A percentile compares a stretch with the other conserved stretches of the same genome.
These are phyloP conservation scores for Rhopalosiphum maidis DNA, from an alignment of 1,140 invertebrate species.

Conservation along the genomic window DNA sequence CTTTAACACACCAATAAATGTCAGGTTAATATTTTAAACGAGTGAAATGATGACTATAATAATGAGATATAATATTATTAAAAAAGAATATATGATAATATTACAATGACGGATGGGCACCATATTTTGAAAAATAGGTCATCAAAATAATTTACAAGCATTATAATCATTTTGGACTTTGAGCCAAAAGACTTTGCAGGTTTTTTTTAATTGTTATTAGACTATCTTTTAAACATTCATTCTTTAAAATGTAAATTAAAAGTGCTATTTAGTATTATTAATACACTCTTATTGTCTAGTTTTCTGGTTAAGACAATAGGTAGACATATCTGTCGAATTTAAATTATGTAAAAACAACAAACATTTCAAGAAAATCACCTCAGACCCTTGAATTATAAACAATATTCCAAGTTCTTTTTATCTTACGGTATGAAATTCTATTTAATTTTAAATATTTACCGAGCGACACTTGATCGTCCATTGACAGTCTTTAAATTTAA, in stretches of 20 bases:
- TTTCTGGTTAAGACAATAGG: neutral
- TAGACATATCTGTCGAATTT: neutral
- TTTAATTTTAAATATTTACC: neutral
- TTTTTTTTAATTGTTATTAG: neutral
- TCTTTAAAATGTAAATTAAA: neutral
- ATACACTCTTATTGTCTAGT: neutral
- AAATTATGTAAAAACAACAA: neutral
- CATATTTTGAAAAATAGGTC: conserved; percentile 8
- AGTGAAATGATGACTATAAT: neutral
- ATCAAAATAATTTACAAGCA: neutral
- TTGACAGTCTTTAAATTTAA: too few species aligned
- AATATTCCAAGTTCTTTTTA: neutral
- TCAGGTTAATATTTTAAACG: neutral
- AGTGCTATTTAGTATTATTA: neutral
- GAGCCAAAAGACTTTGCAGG: neutral
- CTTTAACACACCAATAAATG: too few species aligned
- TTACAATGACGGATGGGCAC: neutral
- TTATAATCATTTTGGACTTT: neutral
- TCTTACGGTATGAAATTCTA: neutral
- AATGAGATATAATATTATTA: neutral
- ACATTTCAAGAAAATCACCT: neutral
- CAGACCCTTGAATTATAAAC: neutral
- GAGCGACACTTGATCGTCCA: too few species aligned
- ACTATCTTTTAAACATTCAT: neutral
- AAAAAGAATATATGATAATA: neutral